Evolutionary conservation across 1,140 invertebrate species (phyloP).

Genomic region (Lethrus apterus): DNA sequence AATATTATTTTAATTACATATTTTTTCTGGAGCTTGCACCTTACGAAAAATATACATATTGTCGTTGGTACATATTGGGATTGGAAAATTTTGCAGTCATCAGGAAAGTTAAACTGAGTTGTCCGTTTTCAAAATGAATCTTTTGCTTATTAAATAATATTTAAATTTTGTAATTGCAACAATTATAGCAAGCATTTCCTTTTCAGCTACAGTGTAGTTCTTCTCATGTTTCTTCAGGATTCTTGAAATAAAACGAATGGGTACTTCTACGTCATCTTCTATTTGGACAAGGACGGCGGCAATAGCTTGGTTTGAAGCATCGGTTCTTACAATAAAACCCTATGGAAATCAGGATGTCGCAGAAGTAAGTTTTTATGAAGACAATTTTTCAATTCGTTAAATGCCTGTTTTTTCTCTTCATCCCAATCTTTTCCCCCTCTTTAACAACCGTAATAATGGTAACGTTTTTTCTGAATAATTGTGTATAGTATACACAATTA

Average conservation of each 20-base stretch:
- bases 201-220: not conserved
- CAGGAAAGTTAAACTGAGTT: not conserved
- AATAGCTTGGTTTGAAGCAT: not conserved
- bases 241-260: not conserved
- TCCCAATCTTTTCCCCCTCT: constrained; percentile 2
- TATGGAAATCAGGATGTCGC: constrained; percentile 18
- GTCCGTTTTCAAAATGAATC: too few species aligned
- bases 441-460: not conserved
- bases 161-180: constrained; percentile 2
- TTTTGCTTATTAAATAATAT: constrained; percentile 4
- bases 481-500: too few species aligned
- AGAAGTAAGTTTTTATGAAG: constrained; percentile 5
- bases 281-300: not conserved
- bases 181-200: not conserved
- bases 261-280: not conserved
- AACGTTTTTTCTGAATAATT: not conserved
- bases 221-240: not conserved
- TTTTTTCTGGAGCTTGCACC: too few species aligned
- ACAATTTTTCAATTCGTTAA: not conserved
- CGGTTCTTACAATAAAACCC: not conserved
- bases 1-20: too few species aligned
- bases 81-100: not conserved
- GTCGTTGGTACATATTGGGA: too few species aligned
- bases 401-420: constrained; percentile 6
- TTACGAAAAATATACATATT: too few species aligned